A percentile compares a stretch with the other conserved stretches of the same genome.
Conservation (phyloP, 2,797 vertebrate genomes). For the Danio kyathit region DNA sequence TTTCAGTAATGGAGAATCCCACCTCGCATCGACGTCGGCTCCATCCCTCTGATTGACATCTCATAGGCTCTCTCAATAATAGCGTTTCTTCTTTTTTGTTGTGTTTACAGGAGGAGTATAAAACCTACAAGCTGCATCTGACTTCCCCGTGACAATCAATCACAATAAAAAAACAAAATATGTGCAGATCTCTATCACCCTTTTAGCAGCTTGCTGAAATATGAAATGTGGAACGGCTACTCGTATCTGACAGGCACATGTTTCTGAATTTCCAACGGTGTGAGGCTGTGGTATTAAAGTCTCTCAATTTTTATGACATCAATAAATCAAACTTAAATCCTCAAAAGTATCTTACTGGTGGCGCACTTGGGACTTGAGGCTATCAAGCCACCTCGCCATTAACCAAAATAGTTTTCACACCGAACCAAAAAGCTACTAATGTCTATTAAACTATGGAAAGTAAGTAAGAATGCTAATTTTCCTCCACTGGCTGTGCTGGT, state of each 20-base stretch:
- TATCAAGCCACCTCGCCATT: neutral
- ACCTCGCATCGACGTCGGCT: constrained; percentile 16
- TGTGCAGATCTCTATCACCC: constrained; percentile 46
- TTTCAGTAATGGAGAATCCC: constrained; percentile 37
- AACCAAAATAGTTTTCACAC: neutral
- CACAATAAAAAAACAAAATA: constrained; percentile 43
- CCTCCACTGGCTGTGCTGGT: neutral
- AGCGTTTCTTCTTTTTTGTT: constrained; percentile 30
- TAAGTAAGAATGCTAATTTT: neutral
- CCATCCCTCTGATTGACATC: constrained; percentile 35
- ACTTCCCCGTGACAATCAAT: constrained; percentile 39
- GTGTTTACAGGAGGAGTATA: constrained; percentile 41
- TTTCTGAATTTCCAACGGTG: constrained; percentile 50
- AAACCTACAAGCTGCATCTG: constrained; percentile 30
- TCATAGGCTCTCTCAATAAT: constrained; percentile 30
- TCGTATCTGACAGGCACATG: constrained; percentile 50
- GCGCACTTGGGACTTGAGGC: neutral
- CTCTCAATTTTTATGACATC: constrained; percentile 38
- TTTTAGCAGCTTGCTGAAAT: constrained; percentile 45
- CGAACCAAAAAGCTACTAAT: neutral
- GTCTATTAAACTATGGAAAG: constrained; percentile 29
- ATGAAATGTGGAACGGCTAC: constrained; percentile 42
- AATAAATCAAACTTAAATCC: constrained; percentile 46
- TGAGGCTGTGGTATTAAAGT: constrained; percentile 49
- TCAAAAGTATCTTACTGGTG: constrained; percentile 21